Base-by-base conservation (phyloP, 1,140 invertebrate genomes). In the Dufourea novaeangliae region DNA sequence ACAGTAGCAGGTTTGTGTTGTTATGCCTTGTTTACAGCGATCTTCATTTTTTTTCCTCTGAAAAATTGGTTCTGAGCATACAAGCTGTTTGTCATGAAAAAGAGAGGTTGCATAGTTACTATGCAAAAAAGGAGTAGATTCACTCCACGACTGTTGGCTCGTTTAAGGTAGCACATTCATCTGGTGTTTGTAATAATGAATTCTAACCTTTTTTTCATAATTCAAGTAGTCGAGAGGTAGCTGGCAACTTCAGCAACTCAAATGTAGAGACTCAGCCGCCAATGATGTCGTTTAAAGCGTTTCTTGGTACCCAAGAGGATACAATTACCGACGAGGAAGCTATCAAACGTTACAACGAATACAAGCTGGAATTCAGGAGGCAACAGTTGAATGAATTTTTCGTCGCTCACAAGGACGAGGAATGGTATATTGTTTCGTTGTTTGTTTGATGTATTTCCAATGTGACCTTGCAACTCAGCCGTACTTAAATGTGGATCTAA, bases 351-450 rank as follows among this genome's bases (percentile, higher is more conserved):
- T 99, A 99, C 93, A 98, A 98, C 91, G 98, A 99, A 86, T 99
- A 99, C 92, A 99, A 99, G 92, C 93, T 97, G 85, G 98, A 99
- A 87, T 99, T 99, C 90, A 96, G 97, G 88, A 94, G 97, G 67
- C 97, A 99, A 91, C 98, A 99, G 90, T 95, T 99, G 27, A 98
- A 98, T 92, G 98, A 99, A 92, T 99, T 99, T 94, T 99, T 99
- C 94, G 96, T 99, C 87, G 95, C 96, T 41, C 99, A 99, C 93
- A 99, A 99, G 93, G 98, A 99, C 90, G 99, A 99, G 92, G 99
- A 99, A 96, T 99, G 99, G 99, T 99, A 94, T 80, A 78, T 84
- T 69, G 44, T 68, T 57, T 69, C 52, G 32, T 54, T 69, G 1
- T 75, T 1, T 12, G n/a, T 39, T 64, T 7, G 25, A 20, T 4